Base-by-base conservation (phyloP, 2,888 invertebrate genomes). In the Myopa tessellatipennis region DNA sequence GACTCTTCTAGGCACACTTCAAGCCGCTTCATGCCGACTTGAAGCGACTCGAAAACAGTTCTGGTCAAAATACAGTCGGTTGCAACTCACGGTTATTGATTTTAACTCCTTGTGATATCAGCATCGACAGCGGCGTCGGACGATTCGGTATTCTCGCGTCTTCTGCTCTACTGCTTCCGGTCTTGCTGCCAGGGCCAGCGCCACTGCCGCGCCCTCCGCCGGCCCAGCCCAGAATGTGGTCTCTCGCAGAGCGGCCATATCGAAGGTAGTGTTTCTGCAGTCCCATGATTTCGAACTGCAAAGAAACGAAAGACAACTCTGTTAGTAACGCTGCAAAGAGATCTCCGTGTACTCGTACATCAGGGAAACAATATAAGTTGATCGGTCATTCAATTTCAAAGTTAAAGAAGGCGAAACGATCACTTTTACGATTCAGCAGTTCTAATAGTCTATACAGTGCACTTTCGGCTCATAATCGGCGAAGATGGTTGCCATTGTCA, bases 71-170 rank as follows among this genome's bases (percentile, higher is more conserved):
- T 36, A 67, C 40, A 61, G 14, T 6, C 10, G 6, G 12, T 38
- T 50, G 10, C 45, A 84, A 93, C 95, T 94, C 88, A 96, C 96
- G 93, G 88, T 93, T 93, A 85, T 93, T 94, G 79, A 95, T 91
- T 87, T 93, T 93, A 81, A 93, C 93, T 84, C 94, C 93, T 85
- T 94, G 93, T 16, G 95, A 95, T 85, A 96, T 94, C 81, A 96
- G 91, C 93, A 95, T 94, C 83, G 93, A 95, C 69, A 95, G 88
- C 0, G 95, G 94, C 65, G 93, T 92, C 38, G 92, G 91, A 40
- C 91, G 90, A 55, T 83, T 84, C 80, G 86, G 83, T 79, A 84
- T 82, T 80, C 84, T 85, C 45, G 81, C 74, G 69, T 67, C 7
- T 63, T 79, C 6, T 73, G 80, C 7, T 78, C 83, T 1, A 81